These are phyloP conservation scores for Papilio helenus DNA, from an alignment of 1,140 invertebrate genomes.

Conservation along the genomic window DNA sequence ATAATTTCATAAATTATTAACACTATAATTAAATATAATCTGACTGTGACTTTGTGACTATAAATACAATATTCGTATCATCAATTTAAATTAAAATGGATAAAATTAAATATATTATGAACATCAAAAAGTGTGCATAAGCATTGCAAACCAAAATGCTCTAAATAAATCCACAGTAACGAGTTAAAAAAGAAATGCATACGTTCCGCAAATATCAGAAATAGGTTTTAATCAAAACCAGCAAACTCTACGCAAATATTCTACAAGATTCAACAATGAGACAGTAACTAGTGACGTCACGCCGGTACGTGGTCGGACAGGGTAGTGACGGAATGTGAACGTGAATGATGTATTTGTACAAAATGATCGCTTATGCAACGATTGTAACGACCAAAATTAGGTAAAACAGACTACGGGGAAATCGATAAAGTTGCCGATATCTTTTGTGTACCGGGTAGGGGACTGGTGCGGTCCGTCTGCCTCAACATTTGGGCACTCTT, in stretches of 20 bases:
- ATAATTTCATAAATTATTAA: background rate
- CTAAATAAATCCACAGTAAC: constrained; percentile 36
- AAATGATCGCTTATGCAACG: constrained; percentile 60
- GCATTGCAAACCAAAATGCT: constrained; percentile 66
- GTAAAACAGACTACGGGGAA: constrained; percentile 66
- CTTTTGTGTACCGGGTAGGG: constrained; percentile 79
- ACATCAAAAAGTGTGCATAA: constrained; percentile 61
- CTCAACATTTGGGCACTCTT: constrained; percentile 83
- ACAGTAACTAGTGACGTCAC: background rate
- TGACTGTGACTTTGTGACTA: background rate
- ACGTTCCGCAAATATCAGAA: constrained; percentile 12
- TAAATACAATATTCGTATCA: background rate
- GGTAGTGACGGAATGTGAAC: constrained; percentile 42
- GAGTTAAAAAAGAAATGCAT: constrained; percentile 39
- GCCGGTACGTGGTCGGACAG: background rate
- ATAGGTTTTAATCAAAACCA: constrained; percentile 6
- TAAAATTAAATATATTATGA: background rate
- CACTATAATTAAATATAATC: background rate
- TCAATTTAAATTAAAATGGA: background rate
- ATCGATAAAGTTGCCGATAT: constrained; percentile 63
- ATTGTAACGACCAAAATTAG: constrained; percentile 32
- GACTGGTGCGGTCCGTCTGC: constrained; percentile 82
- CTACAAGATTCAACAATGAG: constrained; percentile 23
- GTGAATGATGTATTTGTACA: constrained; percentile 51
- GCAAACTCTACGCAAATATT: constrained; percentile 10